Evolutionary conservation across 2,888 invertebrate species (phyloP).

Genomic region (Pristionchus entomophagus): DNA sequence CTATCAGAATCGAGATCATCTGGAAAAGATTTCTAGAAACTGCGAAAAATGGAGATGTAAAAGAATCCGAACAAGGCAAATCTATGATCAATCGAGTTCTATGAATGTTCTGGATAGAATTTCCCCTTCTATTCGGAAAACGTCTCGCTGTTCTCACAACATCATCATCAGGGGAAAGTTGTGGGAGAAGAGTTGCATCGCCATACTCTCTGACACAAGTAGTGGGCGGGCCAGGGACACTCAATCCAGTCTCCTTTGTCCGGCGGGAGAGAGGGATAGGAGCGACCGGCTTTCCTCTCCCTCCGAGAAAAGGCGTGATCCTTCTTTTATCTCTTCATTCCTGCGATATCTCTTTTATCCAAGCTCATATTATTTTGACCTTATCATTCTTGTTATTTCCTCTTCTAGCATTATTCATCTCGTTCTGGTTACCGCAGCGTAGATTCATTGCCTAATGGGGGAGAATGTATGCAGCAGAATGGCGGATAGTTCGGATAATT

Average conservation of each 20-base stretch:
- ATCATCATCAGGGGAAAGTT: slow-evolving; percentile 5
- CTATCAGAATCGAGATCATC: no score
- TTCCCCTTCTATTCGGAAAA: no score
- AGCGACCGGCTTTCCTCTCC: slow-evolving; percentile 47
- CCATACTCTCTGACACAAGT: slow-evolving; percentile 39
- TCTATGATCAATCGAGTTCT: no score
- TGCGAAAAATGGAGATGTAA: no score
- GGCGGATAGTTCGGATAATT: neutral
- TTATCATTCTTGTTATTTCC: neutral
- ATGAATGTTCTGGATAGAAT: no score
- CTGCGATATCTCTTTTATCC: slow-evolving; percentile 15
- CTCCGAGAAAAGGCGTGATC: slow-evolving; percentile 48
- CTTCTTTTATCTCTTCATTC: slow-evolving; percentile 37
- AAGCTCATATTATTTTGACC: neutral
- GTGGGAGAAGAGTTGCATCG: slow-evolving; percentile 22
- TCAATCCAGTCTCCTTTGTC: slow-evolving; percentile 48
- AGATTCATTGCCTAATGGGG: slow-evolving; percentile 18
- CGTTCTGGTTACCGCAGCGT: neutral
- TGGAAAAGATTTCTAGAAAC: no score
- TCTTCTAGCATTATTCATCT: neutral
- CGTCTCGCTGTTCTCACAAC: no score
- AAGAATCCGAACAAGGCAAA: no score
- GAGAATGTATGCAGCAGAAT: slow-evolving; percentile 13
- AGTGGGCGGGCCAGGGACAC: slow-evolving; percentile 46
- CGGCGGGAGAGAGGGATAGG: slow-evolving; percentile 42